These are phyloP conservation scores for Dicycla oo DNA, from an alignment of 2,888 invertebrate genomes.

Conservation along the genomic window DNA sequence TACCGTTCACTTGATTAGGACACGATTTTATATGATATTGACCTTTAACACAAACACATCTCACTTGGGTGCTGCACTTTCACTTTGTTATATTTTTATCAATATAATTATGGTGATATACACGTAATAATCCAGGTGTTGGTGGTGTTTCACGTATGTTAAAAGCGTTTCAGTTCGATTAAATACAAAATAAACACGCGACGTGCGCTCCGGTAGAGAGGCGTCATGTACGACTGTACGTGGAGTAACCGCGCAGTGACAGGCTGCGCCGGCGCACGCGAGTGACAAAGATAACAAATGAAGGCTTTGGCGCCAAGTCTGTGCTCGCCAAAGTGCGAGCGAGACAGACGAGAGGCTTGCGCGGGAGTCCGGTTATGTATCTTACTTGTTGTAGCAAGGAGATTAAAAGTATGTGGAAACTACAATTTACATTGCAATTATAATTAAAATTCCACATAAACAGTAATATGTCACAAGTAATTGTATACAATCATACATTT, in stretches of 20 bases:
- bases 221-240: slow-evolving; percentile 78
- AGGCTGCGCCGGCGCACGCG: slow-evolving; percentile 82
- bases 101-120: slow-evolving; percentile 26
- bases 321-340: slow-evolving; percentile 72
- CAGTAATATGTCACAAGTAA: slow-evolving; percentile 59
- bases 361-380: slow-evolving; percentile 88
- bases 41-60: slow-evolving; percentile 80
- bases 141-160: slow-evolving; percentile 35
- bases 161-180: slow-evolving; percentile 54
- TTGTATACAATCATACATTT: slow-evolving; percentile 27
- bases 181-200: slow-evolving; percentile 70
- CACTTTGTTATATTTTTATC: slow-evolving; percentile 48
- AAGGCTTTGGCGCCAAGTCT: slow-evolving; percentile 83
- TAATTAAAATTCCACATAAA: slow-evolving; percentile 66
- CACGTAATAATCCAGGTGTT: slow-evolving; percentile 36
- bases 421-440: slow-evolving; percentile 72
- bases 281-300: slow-evolving; percentile 80
- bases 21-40: slow-evolving; percentile 77
- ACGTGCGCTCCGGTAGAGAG: slow-evolving; percentile 82
- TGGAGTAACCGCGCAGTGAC: slow-evolving; percentile 78
- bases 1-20: slow-evolving; percentile 83
- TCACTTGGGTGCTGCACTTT: slow-evolving; percentile 67
- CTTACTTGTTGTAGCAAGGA: slow-evolving; percentile 79
- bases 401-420: slow-evolving; percentile 80
- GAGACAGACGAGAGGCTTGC: slow-evolving; percentile 81